Evolutionary conservation across 2,888 invertebrate genomes (phyloP), one percentile per base, ranked within the genome.

Genomic region (Dilophus febrilis): DNA sequence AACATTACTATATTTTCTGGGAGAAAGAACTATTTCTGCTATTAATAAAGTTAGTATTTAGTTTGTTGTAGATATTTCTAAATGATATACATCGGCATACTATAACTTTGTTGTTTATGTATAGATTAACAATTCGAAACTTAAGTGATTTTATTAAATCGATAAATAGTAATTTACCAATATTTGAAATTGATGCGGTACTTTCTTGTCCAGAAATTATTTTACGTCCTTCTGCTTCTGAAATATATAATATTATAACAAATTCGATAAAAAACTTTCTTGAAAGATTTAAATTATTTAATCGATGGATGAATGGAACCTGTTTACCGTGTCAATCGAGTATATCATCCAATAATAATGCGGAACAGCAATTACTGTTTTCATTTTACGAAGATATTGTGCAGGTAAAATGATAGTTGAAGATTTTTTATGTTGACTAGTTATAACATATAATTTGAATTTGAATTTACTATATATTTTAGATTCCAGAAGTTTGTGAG

Each of bases 261-360:
- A 73, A 76, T 48, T 74, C 77, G 48, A 69, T 81, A 13, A 76
- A 78, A 50, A 82, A 87, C 55, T 79, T 84, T 51, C 61, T 88
- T 2, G 77, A 78, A 45, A 73, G 80, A 44, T 57, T 86, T 6
- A 81, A 78, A 49, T 59, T 68, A 1, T 84, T 91, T 53, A 72
- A 80, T 0, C 74, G 91, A 8, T 92, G 91, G 91, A 81, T 85
- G 80, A 68, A 74, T 49, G 76, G 76, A 11, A 81, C 82, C 1
- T 91, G 90, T 51, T 53, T 84, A 1, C 70, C 75, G 30, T 82
- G 83, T 44, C 67, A 72, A 2, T 73, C 78, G 1, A 17, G 11
- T 31, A 8, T 27, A 14, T 1, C 58, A 14, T 1, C 58, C 57
- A 2, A 17, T 4, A 17, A 4, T 11, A 19, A 60, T 72, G 8